Percentiles rank a stretch among this genome's conserved stretches.
phyloP scores from a whole-genome alignment of 2,888 invertebrate genomes.

The Papilio elwesi region DNA sequence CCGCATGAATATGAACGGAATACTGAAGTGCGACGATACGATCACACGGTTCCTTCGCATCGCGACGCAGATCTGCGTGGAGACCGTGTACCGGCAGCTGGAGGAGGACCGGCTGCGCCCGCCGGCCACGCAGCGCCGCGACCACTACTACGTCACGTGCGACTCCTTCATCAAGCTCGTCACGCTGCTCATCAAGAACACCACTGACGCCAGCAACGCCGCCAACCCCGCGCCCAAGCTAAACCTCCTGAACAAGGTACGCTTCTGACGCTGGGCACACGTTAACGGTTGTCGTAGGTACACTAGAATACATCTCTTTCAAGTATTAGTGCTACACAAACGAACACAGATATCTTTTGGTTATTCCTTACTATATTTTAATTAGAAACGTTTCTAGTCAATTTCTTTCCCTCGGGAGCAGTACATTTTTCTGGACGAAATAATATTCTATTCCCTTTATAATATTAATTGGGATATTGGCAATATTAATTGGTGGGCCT shows the following conservation, averaged over 20 bases:
- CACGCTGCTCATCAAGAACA: constrained; percentile 96
- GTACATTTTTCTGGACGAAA: too few relatives aligned
- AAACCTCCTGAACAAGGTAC: constrained; percentile 95
- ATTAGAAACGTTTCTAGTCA: too few relatives aligned
- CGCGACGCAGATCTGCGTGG: constrained; percentile 98
- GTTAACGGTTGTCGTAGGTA: too few relatives aligned
- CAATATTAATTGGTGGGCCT: too few relatives aligned
- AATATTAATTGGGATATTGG: too few relatives aligned
- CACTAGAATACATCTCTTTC: too few relatives aligned
- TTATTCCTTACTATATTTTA: too few relatives aligned
- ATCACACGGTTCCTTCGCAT: constrained; percentile 98
- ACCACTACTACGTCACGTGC: constrained; percentile 97
- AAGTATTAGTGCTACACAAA: too few relatives aligned
- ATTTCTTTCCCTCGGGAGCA: too few relatives aligned
- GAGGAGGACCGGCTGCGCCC: constrained; percentile 86
- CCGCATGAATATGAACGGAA: constrained; percentile 95
- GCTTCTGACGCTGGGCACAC: too few relatives aligned
- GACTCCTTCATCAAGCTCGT: constrained; percentile 98
- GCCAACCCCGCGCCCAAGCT: constrained; percentile 97
- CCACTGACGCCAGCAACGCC: constrained; percentile 87
- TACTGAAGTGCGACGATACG: constrained; percentile 98
- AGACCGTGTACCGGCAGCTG: constrained; percentile 94
- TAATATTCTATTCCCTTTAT: too few relatives aligned
- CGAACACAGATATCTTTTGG: too few relatives aligned
- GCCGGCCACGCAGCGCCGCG: constrained; percentile 86